These are phyloP conservation scores for Montifringilla adamsi DNA, from an alignment of 2,113 vertebrate genomes.

Conservation along the genomic window DNA sequence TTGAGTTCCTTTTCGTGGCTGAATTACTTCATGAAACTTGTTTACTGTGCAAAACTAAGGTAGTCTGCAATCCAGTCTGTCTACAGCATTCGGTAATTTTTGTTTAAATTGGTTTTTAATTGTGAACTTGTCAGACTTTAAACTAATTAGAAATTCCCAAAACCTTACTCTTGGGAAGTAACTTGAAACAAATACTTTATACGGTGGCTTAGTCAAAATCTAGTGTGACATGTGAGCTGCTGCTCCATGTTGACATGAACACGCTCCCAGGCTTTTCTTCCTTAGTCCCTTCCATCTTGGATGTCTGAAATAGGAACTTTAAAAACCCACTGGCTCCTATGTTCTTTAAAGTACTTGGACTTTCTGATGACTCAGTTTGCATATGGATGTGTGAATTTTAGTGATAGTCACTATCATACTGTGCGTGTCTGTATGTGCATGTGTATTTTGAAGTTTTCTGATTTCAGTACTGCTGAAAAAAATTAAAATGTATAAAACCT, in stretches of 20 bases:
- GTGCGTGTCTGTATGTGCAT: neutral
- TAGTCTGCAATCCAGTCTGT: neutral
- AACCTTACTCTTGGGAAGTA: neutral
- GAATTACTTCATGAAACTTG: neutral
- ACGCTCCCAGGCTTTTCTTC: neutral
- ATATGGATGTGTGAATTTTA: neutral
- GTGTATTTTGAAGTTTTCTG: neutral
- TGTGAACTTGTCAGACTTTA: neutral
- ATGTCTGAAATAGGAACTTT: neutral
- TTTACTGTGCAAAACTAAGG: neutral
- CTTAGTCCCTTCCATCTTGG: neutral
- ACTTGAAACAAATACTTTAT: neutral
- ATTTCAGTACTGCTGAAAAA: neutral
- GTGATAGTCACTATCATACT: neutral
- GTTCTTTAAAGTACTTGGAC: neutral
- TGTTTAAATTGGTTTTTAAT: neutral
- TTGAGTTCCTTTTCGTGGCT: neutral
- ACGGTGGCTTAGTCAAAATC: neutral
- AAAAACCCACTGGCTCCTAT: neutral
- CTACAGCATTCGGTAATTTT: neutral
- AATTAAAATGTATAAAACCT: constrained; percentile 9
- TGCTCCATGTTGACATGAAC: neutral
- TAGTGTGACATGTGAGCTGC: neutral
- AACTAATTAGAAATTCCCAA: neutral
- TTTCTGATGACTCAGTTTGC: neutral